Base-by-base conservation (phyloP, 30 jellyfish, hydroid and myxozoan genomes). In the Aurelia coerulea region DNA sequence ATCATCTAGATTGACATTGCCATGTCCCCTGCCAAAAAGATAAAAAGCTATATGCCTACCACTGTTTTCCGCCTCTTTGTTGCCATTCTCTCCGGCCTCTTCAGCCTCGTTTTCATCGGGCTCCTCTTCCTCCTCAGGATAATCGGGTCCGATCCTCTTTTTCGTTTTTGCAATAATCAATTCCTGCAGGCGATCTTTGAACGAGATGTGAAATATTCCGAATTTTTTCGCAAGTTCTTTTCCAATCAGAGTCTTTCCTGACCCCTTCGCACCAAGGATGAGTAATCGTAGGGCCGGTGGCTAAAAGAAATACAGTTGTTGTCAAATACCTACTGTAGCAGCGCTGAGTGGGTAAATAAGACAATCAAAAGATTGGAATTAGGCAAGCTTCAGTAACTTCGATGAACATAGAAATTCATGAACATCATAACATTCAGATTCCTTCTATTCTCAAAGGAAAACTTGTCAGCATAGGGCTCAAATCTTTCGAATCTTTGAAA, bases 241-340 rank as follows among this genome's bases (percentile, higher is more conserved):
- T 31, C 97, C 99, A 33, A 90, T 97, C 0, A 76, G 72, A n/a
- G 99, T 89, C 85, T 95, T 95, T 19, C 99, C 99, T 12, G 99
- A 85, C 7, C 99, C 99, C 35, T 84, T 95, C 2, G 97, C 92
- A 35, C 99, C 99, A 66, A 95, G 91, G 37, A 95, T 54, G 12
- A 90, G 5, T 32, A 95, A 73, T 5, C 99, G 97, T 80, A 95
- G 53, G 2, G 97, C 88, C 3, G 99, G 99, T 16, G 95, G 94
- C 99, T 95, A 63, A 7, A 63, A 71, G 46, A 81, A 17, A 13
- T 53, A 84, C 18, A 75, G 53, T n/a, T 46, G 13, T 46, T 46
- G 56, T 46, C 56, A 46, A 46, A 46, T 13, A 13, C 56, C 56
- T 13, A 46, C 56, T 46, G 56, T 46, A 2, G 56, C 14, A 6